Percentiles rank a stretch among this genome's conserved stretches.
phyloP scores from a whole-genome alignment of 64 coral and sea anemone species.

The Anthopleura sola region DNA sequence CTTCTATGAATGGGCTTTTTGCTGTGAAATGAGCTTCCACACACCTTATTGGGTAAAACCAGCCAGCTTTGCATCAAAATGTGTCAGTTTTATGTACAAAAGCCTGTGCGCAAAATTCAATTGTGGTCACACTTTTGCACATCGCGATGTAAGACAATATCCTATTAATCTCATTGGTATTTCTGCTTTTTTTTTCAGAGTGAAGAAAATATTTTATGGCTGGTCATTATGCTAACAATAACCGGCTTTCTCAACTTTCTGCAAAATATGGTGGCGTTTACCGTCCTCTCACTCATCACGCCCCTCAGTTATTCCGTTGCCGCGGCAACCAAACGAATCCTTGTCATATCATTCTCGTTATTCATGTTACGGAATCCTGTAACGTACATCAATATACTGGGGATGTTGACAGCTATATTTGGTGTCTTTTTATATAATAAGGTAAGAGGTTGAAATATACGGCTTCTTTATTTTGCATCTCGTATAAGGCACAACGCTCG shows the following conservation, averaged over 20 bases:
- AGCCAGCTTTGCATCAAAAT: too few species aligned
- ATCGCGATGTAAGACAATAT: too few species aligned
- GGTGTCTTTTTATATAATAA: conserved; percentile 96
- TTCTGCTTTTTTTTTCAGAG: conserved; percentile 52
- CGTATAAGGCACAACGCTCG: too few species aligned
- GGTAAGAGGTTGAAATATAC: conserved; percentile 37
- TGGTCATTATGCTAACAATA: conserved; percentile 66
- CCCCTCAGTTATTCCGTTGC: conserved; percentile 95
- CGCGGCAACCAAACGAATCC: conserved; percentile 83
- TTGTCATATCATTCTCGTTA: conserved; percentile 90
- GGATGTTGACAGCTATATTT: conserved; percentile 92
- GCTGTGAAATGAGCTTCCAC: too few species aligned
- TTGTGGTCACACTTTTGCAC: too few species aligned
- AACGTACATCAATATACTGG: conserved; percentile 56
- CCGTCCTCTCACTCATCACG: conserved; percentile 73
- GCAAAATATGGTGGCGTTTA: conserved; percentile 98
- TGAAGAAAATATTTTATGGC: conserved; percentile 76
- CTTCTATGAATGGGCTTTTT: too few species aligned
- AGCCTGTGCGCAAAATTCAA: too few species aligned
- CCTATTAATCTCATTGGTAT: neutral
- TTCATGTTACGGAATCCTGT: conserved; percentile 93
- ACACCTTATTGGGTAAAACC: too few species aligned
- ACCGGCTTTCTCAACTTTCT: conserved; percentile 92
- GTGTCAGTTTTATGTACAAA: too few species aligned
- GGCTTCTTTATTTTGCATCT: too few species aligned